phyloP scores from a whole-genome alignment of 1,140 invertebrate genomes.

The Drosophila baimaii region DNA sequence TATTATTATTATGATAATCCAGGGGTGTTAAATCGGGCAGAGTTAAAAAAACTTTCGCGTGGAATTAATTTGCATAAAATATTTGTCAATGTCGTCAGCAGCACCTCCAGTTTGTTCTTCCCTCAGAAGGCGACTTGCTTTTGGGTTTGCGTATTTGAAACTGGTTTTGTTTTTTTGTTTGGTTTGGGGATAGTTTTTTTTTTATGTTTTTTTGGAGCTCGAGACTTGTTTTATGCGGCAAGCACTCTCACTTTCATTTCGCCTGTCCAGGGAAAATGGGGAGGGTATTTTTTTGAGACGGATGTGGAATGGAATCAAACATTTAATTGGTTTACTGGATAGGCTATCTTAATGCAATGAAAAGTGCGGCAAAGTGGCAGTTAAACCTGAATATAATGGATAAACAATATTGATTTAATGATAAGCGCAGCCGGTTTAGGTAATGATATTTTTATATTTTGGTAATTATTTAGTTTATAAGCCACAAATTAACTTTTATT shows the following conservation, averaged over 20 bases:
- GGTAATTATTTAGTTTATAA: no score
- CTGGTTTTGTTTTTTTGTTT: constrained; percentile 39
- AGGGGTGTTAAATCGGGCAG: background rate
- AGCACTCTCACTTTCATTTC: constrained; percentile 74
- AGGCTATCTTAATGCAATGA: constrained; percentile 5
- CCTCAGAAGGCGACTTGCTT: constrained; percentile 5
- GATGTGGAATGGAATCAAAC: constrained; percentile 47
- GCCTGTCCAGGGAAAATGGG: constrained; percentile 5
- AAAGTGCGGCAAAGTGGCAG: background rate
- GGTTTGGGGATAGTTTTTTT: constrained; percentile 42
- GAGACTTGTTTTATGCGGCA: constrained; percentile 38
- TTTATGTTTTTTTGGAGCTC: constrained; percentile 12
- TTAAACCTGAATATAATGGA: background rate
- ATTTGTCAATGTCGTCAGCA: constrained; percentile 39
- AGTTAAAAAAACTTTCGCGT: constrained; percentile 36
- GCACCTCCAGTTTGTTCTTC: constrained; percentile 16
- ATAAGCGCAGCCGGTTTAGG: background rate
- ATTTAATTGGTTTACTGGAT: constrained; percentile 33
- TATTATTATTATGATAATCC: constrained; percentile 24
- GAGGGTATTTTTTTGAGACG: constrained; percentile 34
- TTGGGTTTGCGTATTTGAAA: constrained; percentile 36
- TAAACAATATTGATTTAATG: constrained; percentile 1
- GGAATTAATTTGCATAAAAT: constrained; percentile 42
- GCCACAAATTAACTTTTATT: no score
- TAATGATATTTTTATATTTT: no score